Evolutionary conservation across 2,797 vertebrate genomes (phyloP).

Genomic region (Fringilla coelebs): DNA sequence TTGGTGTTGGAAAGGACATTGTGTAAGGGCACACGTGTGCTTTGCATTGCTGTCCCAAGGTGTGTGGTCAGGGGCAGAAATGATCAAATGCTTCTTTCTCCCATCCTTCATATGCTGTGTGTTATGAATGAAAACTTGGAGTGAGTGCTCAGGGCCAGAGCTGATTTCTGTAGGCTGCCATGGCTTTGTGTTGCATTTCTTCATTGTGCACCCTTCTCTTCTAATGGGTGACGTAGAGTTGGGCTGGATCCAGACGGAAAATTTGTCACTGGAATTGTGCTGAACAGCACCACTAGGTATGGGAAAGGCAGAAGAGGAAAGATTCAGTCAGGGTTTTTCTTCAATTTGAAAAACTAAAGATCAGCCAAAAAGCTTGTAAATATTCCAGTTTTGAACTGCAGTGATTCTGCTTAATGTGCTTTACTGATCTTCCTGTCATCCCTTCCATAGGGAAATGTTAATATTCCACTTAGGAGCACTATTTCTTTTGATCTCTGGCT

Average conservation of each 20-base stretch:
- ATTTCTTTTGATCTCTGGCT: not conserved
- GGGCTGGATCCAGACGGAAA: not conserved
- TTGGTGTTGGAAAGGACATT: not conserved
- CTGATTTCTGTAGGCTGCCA: not conserved
- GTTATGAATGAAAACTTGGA: not conserved
- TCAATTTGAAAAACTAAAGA: not conserved
- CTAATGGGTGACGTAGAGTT: not conserved
- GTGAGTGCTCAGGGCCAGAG: not conserved
- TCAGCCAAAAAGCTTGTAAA: not conserved
- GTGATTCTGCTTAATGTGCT: not conserved
- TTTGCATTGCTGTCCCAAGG: not conserved
- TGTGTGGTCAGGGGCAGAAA: not conserved
- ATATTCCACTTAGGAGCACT: not conserved
- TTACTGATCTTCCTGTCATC: not conserved
- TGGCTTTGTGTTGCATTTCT: not conserved
- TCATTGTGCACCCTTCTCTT: not conserved
- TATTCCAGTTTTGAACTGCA: not conserved
- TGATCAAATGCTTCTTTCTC: not conserved
- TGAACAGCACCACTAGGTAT: not conserved
- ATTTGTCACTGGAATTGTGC: not conserved
- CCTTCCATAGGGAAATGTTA: not conserved
- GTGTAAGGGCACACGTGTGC: not conserved
- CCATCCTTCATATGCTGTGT: not conserved
- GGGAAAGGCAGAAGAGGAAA: not conserved
- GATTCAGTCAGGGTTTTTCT: not conserved